Base-by-base conservation (phyloP, 2,888 invertebrate genomes). In the Meta bourneti region DNA sequence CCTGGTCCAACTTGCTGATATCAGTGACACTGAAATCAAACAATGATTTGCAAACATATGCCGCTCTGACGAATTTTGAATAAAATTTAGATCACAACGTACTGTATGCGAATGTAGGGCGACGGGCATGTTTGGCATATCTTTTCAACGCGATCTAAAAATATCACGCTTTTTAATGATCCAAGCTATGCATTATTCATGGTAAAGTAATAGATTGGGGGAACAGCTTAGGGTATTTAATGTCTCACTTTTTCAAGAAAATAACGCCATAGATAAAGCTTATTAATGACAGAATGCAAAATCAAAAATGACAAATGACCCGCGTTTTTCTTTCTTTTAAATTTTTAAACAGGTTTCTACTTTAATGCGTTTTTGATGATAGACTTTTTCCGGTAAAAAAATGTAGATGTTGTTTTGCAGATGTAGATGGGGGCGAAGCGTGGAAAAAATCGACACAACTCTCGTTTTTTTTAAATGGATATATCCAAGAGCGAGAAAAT, bases 321-420 rank as follows among this genome's bases (percentile, higher is more conserved):
- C 16, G 82, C 51, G 34, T 34, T 34, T 9, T 61, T 61, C 61
- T 61, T 61, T 61, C 61, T 70, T 87, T 87, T 71, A 79, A 79
- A 87, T 79, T 87, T 87, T 72, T 79, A 87, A 87, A 87, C 71
- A 87, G 71, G 49, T 71, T 79, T 87, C 71, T 79, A 52, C 52
- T 84, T 87, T 87, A 87, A 87, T 87, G 79, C 54, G 71, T 87
- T 87, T 87, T 87, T 87, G 87, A 87, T 87, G 87, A 87, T 87
- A 79, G 71, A 16, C 71, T 61, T 61, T 61, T 61, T 61, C 7
- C 34, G 13, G 9, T 0, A 7, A 61, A 61, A 61, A 79, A 79
- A 79, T 13, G 51, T 19, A 9, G n/a, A 7, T 79, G 20, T 79
- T 69, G 20, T 61, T 77, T 77, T 61, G 61, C 8, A 8, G 34